A percentile compares a stretch with the other conserved stretches of the same genome.
Conservation (phyloP, 2,888 invertebrate genomes). For the Trileptium ribeirensis region DNA sequence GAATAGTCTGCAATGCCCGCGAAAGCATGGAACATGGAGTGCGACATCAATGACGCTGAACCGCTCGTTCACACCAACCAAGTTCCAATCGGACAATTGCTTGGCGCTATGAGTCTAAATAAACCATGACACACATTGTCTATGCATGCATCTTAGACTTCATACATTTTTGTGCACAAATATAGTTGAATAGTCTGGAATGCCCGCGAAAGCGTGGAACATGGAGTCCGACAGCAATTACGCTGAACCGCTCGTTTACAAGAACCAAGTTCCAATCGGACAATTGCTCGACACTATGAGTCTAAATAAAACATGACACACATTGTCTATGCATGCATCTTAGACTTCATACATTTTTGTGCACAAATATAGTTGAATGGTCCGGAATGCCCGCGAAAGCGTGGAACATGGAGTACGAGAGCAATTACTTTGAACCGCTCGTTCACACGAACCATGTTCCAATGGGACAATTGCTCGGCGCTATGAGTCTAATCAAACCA, state of each 20-base stretch:
- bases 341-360: no score
- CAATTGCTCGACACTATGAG: slow-evolving; percentile 70
- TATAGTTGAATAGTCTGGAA: no score
- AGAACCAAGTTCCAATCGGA: slow-evolving; percentile 78
- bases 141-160: no score
- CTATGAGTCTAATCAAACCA: background rate
- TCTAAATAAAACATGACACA: slow-evolving; percentile 57
- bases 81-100: slow-evolving; percentile 6
- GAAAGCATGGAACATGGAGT: slow-evolving; percentile 74
- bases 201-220: slow-evolving; percentile 81
- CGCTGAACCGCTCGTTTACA: slow-evolving; percentile 83
- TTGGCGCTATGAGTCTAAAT: background rate
- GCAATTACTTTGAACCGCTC: slow-evolving; percentile 87
- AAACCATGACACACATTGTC: no score
- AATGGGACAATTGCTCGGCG: background rate
- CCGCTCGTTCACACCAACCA: slow-evolving; percentile 83
- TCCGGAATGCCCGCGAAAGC: slow-evolving; percentile 82
- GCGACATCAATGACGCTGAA: slow-evolving; percentile 90
- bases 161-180: background rate
- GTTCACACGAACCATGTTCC: slow-evolving; percentile 70
- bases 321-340: no score
- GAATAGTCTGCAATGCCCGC: slow-evolving; percentile 85
- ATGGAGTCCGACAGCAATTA: slow-evolving; percentile 83
- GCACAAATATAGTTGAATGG: no score
- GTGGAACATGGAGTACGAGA: slow-evolving; percentile 77